Evolutionary conservation across 2,797 vertebrate species (phyloP).

Genomic region (Acanthurus lineatus): DNA sequence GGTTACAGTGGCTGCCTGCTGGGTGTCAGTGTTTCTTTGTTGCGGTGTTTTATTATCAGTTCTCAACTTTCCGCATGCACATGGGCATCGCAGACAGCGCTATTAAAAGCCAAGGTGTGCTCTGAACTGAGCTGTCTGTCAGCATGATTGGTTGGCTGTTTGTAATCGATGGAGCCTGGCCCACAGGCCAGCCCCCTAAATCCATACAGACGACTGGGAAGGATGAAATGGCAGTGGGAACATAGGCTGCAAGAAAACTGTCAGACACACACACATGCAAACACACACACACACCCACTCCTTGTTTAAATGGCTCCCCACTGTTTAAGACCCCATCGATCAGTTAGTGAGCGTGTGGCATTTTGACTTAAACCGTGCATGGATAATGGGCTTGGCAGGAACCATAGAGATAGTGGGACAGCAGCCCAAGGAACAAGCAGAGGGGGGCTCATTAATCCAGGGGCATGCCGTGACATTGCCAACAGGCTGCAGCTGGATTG

Average conservation of each 20-base stretch:
- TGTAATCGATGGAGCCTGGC: constrained; percentile 79
- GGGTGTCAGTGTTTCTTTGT: constrained; percentile 53
- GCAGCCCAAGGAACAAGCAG: constrained; percentile 65
- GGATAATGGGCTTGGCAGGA: constrained; percentile 79
- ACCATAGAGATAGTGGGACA: constrained; percentile 63
- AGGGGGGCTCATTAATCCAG: constrained; percentile 70
- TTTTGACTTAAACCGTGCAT: constrained; percentile 80
- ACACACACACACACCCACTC: constrained; percentile 27
- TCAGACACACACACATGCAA: constrained; percentile 33
- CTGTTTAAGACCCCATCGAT: constrained; percentile 77
- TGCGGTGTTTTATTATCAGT: constrained; percentile 51
- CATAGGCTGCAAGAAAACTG: constrained; percentile 43
- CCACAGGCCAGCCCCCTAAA: constrained; percentile 74
- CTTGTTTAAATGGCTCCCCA: constrained; percentile 68
- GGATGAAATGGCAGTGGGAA: constrained; percentile 68
- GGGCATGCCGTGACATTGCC: constrained; percentile 68
- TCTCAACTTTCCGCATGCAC: constrained; percentile 50
- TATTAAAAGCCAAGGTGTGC: constrained; percentile 77
- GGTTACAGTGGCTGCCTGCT: constrained; percentile 68
- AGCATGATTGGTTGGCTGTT: constrained; percentile 78
- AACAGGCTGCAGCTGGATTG: constrained; percentile 79
- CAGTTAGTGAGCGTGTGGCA: constrained; percentile 73
- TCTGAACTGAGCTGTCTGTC: constrained; percentile 75
- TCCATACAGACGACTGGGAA: constrained; percentile 72
- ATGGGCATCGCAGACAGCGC: constrained; percentile 48